These are phyloP conservation scores for Drosophila emarginata DNA, from an alignment of 2,888 invertebrate species.

Conservation along the genomic window DNA sequence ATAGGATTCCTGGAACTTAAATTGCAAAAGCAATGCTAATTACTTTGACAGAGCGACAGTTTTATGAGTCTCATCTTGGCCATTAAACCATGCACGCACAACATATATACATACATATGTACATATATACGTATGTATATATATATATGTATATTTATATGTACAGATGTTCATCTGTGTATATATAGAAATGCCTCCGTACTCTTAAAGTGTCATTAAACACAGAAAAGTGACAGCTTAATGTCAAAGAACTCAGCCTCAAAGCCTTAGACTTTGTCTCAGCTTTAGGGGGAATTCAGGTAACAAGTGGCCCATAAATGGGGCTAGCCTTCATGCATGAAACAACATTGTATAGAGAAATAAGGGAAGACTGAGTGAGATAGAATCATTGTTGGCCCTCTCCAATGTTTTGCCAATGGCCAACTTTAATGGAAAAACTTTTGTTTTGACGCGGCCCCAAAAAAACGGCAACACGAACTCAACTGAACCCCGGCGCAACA, in stretches of 20 bases:
- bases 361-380: neutral
- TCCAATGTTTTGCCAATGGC: constrained; percentile 42
- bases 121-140: neutral
- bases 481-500: constrained; percentile 27
- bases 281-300: constrained; percentile 43
- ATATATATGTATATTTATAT: neutral
- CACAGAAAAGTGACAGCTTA: constrained; percentile 44
- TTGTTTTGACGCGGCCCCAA: constrained; percentile 64
- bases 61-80: constrained; percentile 19
- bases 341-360: constrained; percentile 33
- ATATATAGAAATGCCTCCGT: constrained; percentile 41
- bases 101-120: constrained; percentile 31
- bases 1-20: constrained; percentile 62
- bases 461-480: constrained; percentile 27
- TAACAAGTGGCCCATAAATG: constrained; percentile 76
- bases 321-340: constrained; percentile 48
- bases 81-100: constrained; percentile 8
- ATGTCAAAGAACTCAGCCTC: constrained; percentile 43
- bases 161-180: too few relatives aligned
- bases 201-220: constrained; percentile 45
- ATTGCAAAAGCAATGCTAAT: constrained; percentile 48
- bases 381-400: constrained; percentile 11
- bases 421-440: constrained; percentile 79
- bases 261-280: constrained; percentile 23
- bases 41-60: constrained; percentile 44